phyloP scores from a whole-genome alignment of 2,113 vertebrate genomes.

The Mixornis gularis region DNA sequence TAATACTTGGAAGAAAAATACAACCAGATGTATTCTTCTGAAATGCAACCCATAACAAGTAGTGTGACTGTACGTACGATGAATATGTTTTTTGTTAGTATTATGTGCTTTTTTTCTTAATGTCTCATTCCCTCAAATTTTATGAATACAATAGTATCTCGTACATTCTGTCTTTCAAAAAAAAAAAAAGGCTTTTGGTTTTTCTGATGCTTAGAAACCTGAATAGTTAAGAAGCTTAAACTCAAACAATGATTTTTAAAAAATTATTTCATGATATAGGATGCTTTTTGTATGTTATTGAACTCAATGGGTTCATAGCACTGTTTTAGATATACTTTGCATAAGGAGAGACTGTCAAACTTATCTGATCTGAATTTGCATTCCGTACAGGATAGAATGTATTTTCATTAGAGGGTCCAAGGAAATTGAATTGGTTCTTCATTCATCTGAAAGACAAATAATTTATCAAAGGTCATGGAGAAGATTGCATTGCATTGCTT shows the following conservation, averaged over 20 bases:
- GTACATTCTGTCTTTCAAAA: neutral
- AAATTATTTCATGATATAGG: neutral
- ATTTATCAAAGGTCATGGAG: neutral
- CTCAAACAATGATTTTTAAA: accelerated
- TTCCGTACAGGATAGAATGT: neutral
- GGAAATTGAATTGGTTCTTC: neutral
- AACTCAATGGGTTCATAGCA: neutral
- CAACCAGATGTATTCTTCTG: neutral
- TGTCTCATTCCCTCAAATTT: neutral
- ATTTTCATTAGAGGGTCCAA: neutral
- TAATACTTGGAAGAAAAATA: neutral
- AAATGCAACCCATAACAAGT: neutral
- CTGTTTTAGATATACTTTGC: neutral
- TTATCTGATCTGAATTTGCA: neutral
- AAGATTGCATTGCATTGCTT: neutral
- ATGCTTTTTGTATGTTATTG: neutral
- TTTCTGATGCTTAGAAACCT: neutral
- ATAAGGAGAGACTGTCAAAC: neutral
- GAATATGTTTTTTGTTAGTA: neutral
- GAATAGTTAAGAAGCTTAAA: neutral
- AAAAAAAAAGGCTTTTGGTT: neutral
- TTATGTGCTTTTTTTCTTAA: neutral
- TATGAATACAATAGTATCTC: neutral
- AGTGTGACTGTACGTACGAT: neutral
- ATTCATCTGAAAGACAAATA: neutral